Percentiles rank a stretch among this genome's conserved stretches.
Conservation (phyloP, 1,140 invertebrate species). For the Aphelenchoides avenae region DNA sequence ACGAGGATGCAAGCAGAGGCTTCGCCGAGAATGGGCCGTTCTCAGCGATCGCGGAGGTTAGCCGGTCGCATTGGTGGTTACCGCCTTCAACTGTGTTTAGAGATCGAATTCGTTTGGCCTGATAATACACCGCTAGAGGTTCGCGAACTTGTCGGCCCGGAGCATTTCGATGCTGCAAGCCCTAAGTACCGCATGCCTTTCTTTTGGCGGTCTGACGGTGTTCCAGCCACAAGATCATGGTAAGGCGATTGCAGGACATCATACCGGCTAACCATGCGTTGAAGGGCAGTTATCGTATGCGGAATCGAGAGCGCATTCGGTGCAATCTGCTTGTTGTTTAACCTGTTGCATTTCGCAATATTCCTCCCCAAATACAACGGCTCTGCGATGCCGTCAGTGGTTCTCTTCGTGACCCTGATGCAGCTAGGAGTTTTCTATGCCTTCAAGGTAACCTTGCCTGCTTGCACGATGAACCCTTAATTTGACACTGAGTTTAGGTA, state of each 20-base stretch:
- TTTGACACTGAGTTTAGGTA: conserved; percentile 29
- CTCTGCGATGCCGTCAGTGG: conserved; percentile 24
- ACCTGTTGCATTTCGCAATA: conserved; percentile 50
- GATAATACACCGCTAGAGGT: conserved; percentile 51
- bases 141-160: conserved; percentile 51
- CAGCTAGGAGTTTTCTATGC: conserved; percentile 46
- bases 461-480: conserved; percentile 1
- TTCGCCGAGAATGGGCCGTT: too few species aligned
- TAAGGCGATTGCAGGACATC: conserved; percentile 6
- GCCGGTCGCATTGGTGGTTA: too few species aligned
- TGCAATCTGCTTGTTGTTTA: conserved; percentile 49
- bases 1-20: too few species aligned
- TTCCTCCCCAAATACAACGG: conserved; percentile 31
- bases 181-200: conserved; percentile 54
- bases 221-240: conserved; percentile 50
- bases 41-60: too few species aligned
- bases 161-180: conserved; percentile 44
- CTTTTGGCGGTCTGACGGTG: conserved; percentile 45
- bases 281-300: conserved; percentile 51
- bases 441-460: conserved; percentile 41
- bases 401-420: conserved; percentile 44
- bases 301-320: conserved; percentile 51
- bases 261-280: conserved; percentile 11
- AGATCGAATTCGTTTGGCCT: conserved; percentile 53
- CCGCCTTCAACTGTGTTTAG: conserved; percentile 37